Evolutionary conservation across 2,113 vertebrate genomes (phyloP), one percentile per base, ranked within the genome.

Genomic region (Ceuthmochares aereus): DNA sequence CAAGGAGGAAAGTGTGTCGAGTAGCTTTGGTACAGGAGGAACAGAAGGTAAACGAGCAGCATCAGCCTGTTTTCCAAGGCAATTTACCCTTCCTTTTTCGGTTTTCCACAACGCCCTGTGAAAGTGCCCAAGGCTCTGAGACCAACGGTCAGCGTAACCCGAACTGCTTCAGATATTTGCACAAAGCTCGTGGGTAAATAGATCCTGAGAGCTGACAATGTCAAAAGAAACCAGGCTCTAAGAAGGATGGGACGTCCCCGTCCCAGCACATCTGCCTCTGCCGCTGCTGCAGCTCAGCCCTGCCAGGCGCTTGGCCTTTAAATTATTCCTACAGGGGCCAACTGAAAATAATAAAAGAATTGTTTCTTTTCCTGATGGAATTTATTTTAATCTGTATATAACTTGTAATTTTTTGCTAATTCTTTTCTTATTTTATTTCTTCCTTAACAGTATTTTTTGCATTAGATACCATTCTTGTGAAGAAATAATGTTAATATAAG

Each of bases 401-500:
- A 95, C 97, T 97, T 97, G 97, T 97, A 90, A 98, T 98, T 98
- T 98, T 91, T 96, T 96, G 90, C 96, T 96, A 87, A 97, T 96
- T 93, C 63, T 55, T 97, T 97, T 97, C 97, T 95, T 98, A 97
- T 98, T 98, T 98, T 97, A 97, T 98, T 98, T 98, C 97, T 97
- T 98, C 98, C 98, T 98, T 98, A 98, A 98, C 99, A 99, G 99
- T 99, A 99, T 99, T 99, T 96, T 97, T 98, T 96, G 93, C 96
- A 68, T 97, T 98, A 97, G 97, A 70, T 96, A 70, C 95, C 97
- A 93, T 96, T 96, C 85, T 97, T 97, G 97, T 98, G 98, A 98
- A 98, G 98, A 98, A 98, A 98, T 93, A 74, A 98, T 98, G 98
- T 99, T 99, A 98, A 99, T 99, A 98, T 98, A 99, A 99, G 98